phyloP scores from a whole-genome alignment of 2,797 vertebrate species.

The Glossophaga mutica region DNA sequence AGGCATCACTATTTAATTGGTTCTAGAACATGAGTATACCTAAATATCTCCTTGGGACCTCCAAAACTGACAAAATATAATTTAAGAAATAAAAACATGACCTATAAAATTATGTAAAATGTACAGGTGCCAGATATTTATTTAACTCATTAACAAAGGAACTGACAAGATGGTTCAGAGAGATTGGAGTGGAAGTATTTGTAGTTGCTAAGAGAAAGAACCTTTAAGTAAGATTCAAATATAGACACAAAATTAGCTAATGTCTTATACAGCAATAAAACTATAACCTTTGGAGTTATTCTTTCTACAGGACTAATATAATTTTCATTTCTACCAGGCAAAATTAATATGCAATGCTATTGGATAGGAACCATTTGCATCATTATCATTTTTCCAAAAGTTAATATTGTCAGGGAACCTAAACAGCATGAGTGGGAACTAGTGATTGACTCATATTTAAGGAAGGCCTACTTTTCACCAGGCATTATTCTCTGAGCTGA shows the following conservation, averaged over 20 bases:
- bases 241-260: background rate
- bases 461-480: background rate
- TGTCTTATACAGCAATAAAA: background rate
- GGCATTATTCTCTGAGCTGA: background rate
- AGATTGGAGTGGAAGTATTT: background rate
- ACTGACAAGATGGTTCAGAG: background rate
- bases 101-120: background rate
- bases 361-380: background rate
- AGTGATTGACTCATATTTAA: background rate
- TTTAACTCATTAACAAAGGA: background rate
- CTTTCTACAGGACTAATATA: background rate
- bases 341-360: background rate
- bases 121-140: background rate
- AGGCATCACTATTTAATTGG: background rate
- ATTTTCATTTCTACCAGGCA: background rate
- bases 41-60: background rate
- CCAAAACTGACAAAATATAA: background rate
- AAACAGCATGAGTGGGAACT: background rate
- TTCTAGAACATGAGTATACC: background rate
- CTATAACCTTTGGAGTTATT: background rate
- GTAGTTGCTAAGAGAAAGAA: background rate
- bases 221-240: background rate
- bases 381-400: background rate
- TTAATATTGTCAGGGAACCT: background rate
- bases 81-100: background rate